Evolutionary conservation across 2,797 vertebrate genomes (phyloP), one percentile per base, ranked within the genome.

Genomic region (Epinephelus awoara): DNA sequence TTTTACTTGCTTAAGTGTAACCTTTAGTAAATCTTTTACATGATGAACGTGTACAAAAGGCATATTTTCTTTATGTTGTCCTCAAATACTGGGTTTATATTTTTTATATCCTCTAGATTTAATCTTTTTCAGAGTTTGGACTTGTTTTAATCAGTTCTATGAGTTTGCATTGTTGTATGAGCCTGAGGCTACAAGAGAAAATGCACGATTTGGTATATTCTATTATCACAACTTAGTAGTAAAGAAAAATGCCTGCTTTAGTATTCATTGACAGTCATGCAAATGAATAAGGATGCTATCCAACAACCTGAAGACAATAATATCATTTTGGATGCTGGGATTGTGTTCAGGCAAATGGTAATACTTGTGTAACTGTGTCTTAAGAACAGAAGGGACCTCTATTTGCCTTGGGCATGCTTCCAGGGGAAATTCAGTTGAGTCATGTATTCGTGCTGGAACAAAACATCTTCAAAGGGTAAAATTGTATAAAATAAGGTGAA

Each of bases 241-340:
- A 49, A 27, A 10, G 46, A 56, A 52, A 71, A 25, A 47, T 19
- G 13, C 57, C 51, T 42, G 23, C 44, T 82, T 85, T 69, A 65
- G 52, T 69, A 74, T 72, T 67, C 47, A 76, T 14, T 78, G 52
- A 65, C 52, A 23, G 61, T 50, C 25, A 10, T 42, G 73, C 19
- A 68, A 71, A 56, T 77, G 55, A 85, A 86, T 75, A 71, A 70
- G 40, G 58, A 73, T 79, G 56, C 67, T 23, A 50, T 82, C 65
- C 38, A 70, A 62, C 47, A 74, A 70, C 29, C 13, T 67, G 29
- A 57, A 65, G 49, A 54, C 59, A 72, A 69, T 57, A 11, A 68
- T 34, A 50, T 50, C 1, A 58, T 80, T 72, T 61, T 79, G 14
- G 78, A 76, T 77, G 44, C 54, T 56, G 54, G 54, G 54, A 29